Percentiles rank a stretch among this genome's conserved stretches.
Conservation (phyloP, 2,113 vertebrate species). For the Neotoma lepida region DNA sequence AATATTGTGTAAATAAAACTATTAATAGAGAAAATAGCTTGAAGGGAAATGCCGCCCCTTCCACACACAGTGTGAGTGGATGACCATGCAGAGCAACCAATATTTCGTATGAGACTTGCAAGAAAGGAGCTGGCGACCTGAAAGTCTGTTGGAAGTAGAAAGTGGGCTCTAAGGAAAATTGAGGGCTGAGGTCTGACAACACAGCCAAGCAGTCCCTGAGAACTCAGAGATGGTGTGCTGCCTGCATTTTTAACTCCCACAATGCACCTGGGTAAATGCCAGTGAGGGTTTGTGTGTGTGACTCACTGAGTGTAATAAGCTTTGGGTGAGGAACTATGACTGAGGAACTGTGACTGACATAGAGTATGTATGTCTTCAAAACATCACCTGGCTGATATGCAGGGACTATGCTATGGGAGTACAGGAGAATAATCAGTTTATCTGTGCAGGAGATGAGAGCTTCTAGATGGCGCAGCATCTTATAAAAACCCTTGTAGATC, state of each 20-base stretch:
- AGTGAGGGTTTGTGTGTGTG: not conserved
- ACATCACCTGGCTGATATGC: not conserved
- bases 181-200: not conserved
- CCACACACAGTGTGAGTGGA: too few relatives aligned
- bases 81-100: fast-evolving
- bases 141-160: not conserved
- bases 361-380: too few relatives aligned
- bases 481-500: too few relatives aligned
- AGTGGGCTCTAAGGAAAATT: fast-evolving
- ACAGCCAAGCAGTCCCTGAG: too few relatives aligned
- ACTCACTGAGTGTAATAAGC: not conserved
- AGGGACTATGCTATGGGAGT: not conserved
- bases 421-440: not conserved
- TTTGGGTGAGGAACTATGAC: too few relatives aligned
- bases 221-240: not conserved
- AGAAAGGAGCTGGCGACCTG: too few relatives aligned
- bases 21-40: not conserved
- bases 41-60: too few relatives aligned
- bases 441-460: not conserved
- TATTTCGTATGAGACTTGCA: not conserved
- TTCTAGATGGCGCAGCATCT: too few relatives aligned
- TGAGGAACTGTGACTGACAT: not conserved
- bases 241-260: not conserved
- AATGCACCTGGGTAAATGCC: not conserved
- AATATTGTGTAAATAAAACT: not conserved